phyloP scores from a whole-genome alignment of 2,113 vertebrate genomes.

The Gallinago undulata region DNA sequence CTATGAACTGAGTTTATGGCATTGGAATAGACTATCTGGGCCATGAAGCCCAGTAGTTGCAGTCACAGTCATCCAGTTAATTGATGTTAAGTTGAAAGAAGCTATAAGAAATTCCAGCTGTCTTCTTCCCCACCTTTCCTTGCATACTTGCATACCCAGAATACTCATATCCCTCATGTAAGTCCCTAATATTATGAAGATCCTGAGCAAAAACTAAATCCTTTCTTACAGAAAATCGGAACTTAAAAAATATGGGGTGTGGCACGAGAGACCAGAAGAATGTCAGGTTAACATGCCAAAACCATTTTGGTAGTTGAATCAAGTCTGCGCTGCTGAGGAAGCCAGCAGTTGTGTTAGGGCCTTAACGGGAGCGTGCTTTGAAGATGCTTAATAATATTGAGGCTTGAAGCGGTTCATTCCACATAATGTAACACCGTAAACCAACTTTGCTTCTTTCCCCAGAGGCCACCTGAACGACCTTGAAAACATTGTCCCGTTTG shows the following conservation, averaged over 20 bases:
- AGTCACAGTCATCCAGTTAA: not conserved
- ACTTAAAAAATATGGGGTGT: not conserved
- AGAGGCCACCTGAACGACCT: conserved; percentile 93
- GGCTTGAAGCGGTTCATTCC: not conserved
- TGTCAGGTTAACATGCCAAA: not conserved
- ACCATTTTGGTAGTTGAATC: not conserved
- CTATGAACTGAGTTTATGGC: not conserved
- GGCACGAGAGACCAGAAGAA: not conserved
- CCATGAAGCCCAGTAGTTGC: not conserved
- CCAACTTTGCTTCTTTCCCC: conserved; percentile 19
- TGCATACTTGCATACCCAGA: not conserved
- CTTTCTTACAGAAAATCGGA: not conserved
- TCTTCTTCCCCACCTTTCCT: not conserved
- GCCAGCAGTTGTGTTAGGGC: not conserved
- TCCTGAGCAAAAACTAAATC: not conserved
- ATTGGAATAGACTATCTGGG: not conserved
- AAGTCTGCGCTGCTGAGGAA: not conserved
- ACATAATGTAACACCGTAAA: not conserved
- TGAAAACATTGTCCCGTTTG: conserved; percentile 90
- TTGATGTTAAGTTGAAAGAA: not conserved
- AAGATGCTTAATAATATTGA: not conserved
- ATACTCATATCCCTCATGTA: not conserved
- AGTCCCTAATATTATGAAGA: not conserved
- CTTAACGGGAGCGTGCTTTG: not conserved
- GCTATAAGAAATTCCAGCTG: not conserved